Percentiles rank a stretch among this genome's conserved stretches.
Conservation (phyloP, 2,797 vertebrate species). For the Aphelocoma californica region DNA sequence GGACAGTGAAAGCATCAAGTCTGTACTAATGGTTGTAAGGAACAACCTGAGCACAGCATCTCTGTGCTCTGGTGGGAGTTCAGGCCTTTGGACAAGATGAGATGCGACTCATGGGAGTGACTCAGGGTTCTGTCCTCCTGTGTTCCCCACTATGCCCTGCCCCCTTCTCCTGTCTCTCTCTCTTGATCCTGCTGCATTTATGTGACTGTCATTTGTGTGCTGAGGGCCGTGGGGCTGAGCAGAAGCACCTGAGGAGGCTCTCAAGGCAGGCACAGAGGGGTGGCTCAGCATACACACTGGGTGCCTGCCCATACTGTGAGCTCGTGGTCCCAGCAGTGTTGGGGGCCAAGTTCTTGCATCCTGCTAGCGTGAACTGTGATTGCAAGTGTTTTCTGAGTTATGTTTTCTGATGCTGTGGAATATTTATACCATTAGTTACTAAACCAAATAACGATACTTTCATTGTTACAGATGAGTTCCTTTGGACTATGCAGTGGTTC, state of each 20-base stretch:
- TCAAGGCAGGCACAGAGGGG: not conserved
- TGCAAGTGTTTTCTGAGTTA: not conserved
- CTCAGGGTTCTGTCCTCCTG: not conserved
- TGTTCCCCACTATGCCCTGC: rapidly evolving
- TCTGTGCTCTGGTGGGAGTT: rapidly evolving
- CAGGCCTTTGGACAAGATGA: not conserved
- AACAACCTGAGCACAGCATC: not conserved
- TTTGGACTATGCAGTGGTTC: not conserved
- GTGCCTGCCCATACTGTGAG: not conserved
- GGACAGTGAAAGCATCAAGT: not conserved
- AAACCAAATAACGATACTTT: not conserved
- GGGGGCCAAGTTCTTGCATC: not conserved
- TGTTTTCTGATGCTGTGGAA: not conserved
- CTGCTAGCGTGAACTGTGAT: not conserved
- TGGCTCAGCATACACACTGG: not conserved
- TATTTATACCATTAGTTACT: not conserved
- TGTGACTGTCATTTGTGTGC: not conserved
- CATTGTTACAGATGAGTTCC: not conserved
- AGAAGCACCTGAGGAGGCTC: not conserved
- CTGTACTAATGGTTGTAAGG: not conserved
- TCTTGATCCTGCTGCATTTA: not conserved
- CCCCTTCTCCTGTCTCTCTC: not conserved
- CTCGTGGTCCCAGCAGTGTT: rapidly evolving
- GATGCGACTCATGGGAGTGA: rapidly evolving
- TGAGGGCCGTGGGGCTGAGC: not conserved